phyloP scores from a whole-genome alignment of 2,113 vertebrate genomes.

The Australoheros scitulus region DNA sequence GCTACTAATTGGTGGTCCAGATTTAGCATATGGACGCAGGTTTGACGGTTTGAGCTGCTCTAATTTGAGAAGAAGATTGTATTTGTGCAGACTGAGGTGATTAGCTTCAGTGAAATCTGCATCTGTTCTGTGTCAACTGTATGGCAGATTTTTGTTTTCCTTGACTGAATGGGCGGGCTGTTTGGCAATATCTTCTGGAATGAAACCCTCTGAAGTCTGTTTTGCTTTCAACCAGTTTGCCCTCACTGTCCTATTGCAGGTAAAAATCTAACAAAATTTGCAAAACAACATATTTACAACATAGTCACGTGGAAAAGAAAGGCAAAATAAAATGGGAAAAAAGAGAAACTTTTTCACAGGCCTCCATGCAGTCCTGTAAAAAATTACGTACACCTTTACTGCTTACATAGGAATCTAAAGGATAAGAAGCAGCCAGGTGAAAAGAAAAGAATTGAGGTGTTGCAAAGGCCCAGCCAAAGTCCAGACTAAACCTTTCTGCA shows the following conservation, averaged over 20 bases:
- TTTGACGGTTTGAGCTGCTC: constrained; percentile 20
- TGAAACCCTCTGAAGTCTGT: constrained; percentile 59
- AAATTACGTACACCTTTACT: background rate
- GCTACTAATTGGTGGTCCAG: constrained; percentile 32
- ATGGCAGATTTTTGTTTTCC: constrained; percentile 31
- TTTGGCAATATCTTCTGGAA: constrained; percentile 14
- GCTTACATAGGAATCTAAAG: background rate
- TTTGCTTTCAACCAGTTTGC: constrained; percentile 20
- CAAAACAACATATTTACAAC: background rate
- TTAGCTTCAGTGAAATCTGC: constrained; percentile 11
- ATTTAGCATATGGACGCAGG: constrained; percentile 5
- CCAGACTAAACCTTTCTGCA: background rate
- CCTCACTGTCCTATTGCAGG: background rate
- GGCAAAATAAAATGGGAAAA: background rate
- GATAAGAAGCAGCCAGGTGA: background rate
- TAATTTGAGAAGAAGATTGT: constrained; percentile 13
- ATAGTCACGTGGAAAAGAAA: background rate
- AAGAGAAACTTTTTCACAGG: background rate
- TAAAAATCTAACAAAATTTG: background rate
- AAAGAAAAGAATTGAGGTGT: background rate
- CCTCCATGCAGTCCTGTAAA: background rate
- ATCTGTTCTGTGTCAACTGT: constrained; percentile 44
- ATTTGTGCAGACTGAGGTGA: constrained; percentile 1
- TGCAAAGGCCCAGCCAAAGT: background rate
- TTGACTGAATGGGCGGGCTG: constrained; percentile 10